Evolutionary conservation across 2,797 vertebrate species (phyloP).

Genomic region (Danio aesculapii): DNA sequence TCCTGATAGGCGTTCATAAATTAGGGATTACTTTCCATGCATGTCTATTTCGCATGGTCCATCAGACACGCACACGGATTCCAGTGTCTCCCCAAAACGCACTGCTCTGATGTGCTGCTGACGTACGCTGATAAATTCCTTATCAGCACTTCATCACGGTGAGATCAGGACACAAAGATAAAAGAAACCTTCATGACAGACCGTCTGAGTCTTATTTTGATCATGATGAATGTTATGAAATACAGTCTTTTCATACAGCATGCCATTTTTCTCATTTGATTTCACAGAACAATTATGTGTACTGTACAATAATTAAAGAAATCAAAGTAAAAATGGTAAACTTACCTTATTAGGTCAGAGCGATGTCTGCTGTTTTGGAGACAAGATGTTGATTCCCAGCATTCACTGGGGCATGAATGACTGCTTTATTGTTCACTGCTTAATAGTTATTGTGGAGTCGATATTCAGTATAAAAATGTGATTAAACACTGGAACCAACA

Average conservation of each 20-base stretch:
- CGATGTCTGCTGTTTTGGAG: not conserved
- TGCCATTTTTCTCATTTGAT: not conserved
- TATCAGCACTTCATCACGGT: constrained; percentile 39
- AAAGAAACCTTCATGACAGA: not conserved
- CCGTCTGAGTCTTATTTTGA: not conserved
- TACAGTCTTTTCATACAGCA: not conserved
- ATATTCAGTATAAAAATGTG: not conserved
- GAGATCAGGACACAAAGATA: not conserved
- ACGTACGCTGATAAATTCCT: constrained; percentile 33
- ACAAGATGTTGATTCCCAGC: not conserved
- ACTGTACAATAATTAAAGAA: not conserved
- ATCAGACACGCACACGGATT: constrained; percentile 55
- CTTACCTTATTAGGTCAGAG: not conserved
- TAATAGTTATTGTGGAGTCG: not conserved
- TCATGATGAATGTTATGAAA: constrained; percentile 2
- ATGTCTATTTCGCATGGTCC: constrained; percentile 15
- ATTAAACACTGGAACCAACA: not conserved
- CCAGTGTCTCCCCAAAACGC: constrained; percentile 63
- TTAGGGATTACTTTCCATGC: constrained; percentile 41
- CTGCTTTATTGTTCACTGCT: not conserved
- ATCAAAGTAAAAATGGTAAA: not conserved
- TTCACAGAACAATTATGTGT: not conserved
- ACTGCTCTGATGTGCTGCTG: constrained; percentile 46
- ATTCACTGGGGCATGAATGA: not conserved
- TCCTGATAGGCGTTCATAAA: constrained; percentile 32